Base-by-base conservation (phyloP, 2,113 vertebrate genomes). In the Thamnophis sirtalis region DNA sequence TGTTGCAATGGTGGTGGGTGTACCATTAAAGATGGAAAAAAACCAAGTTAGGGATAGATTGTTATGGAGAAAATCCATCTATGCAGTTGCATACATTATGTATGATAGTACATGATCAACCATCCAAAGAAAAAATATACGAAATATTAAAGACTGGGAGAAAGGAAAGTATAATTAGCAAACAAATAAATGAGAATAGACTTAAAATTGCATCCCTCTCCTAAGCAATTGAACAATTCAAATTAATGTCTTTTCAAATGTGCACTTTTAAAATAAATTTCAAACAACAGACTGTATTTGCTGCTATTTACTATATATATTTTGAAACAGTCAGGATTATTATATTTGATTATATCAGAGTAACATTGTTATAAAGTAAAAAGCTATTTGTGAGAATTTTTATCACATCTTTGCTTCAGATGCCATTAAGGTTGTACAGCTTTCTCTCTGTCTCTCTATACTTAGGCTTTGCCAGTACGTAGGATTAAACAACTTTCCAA, bases 401-500 rank as follows among this genome's bases (percentile, higher is more conserved):
- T 93, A 84, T 93, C 88, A 91, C 94, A 95, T 92, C 93, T 94
- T 93, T 95, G 92, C 95, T 94, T 97, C 91, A 89, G 92, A 96
- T 92, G 94, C 93, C 95, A 93, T 92, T 92, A 94, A 94, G 92
- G 90, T 90, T 60, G 94, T 93, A 89, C 90, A 89, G 86, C 93
- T 89, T 86, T 95, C 91, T 90, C 93, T 95, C 94, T 92, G 90
- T 90, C 93, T 95, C 94, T 92, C 92, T 55, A 94, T 93, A 93
- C 90, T 92, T 93, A 92, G 94, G 91, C 93, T 10, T 90, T 96
- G 96, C 96, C 96, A 96, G 93, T 60, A 95, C 91, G 93, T 86
- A 96, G 97, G 96, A 96, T 96, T 96, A 96, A 96, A 96, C 95
- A 97, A 92, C 97, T 97, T 96, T 97, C 97, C 94, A 97, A 98